Base-by-base conservation (phyloP, 1,140 invertebrate genomes). In the Drosophila tropicalis region DNA sequence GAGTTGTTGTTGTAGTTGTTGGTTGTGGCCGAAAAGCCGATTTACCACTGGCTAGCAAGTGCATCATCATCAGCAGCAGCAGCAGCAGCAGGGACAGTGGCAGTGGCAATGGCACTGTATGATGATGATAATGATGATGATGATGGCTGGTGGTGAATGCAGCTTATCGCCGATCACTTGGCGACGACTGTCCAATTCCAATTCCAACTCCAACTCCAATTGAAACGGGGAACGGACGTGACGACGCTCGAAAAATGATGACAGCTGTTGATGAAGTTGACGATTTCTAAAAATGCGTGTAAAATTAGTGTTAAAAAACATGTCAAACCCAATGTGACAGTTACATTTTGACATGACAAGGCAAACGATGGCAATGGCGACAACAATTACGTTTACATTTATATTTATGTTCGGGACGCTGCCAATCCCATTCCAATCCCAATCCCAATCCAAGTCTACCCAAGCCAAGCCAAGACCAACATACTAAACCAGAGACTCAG, bases 301-400 rank as follows among this genome's bases (percentile, higher is more conserved):
- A 89, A 89, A 89, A 89, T 89, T 84, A 84, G 84, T 89, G 84
- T 89, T 89, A 81, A 89, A 84, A 89, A 89, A 89, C 84, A 89
- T 89, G 84, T 89, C 84, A 89, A 78, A 89, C 80, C 57, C 83
- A 86, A 89, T 84, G 69, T 70, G 84, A 89, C 84, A 89, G 85
- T 87, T 84, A 89, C 76, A 76, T 87, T 89, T 89, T 86, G 83
- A 86, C 83, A 79, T 76, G 81, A 75, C 61, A 62, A 54, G 60
- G 51, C 79, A 70, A 67, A 68, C 66, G 65, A 67, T 77, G 72
- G 72, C 62, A 70, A 67, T 73, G 69, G 68, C 62, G 69, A 82
- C 82, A 82, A 86, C 82, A 87, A 87, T 86, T 86, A 79, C 71
- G 65, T 78, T 85, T 77, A 51, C 44, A 51, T 78, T 82, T 81